Conservation (phyloP, 2,113 vertebrate species). For the Brachionichthys hirsutus region DNA sequence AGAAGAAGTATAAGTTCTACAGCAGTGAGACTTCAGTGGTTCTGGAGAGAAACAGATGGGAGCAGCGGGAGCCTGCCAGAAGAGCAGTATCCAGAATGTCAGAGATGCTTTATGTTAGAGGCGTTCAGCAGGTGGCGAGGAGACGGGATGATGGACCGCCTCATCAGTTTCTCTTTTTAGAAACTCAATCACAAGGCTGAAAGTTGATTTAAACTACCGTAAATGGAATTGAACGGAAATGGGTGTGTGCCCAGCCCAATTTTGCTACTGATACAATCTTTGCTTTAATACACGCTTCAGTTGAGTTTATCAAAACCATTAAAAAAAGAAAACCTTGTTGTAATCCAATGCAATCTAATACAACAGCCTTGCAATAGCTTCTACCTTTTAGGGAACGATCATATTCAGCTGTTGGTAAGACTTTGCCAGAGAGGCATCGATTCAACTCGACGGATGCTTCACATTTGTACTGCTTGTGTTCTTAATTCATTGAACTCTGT, state of each 20-base stretch:
- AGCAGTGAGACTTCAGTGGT: slow-evolving; percentile 28
- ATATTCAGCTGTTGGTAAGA: slow-evolving; percentile 16
- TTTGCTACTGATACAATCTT: no score
- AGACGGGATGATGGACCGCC: slow-evolving; percentile 30
- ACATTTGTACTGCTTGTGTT: neutral
- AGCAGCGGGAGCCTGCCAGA: slow-evolving; percentile 30
- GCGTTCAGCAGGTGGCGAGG: slow-evolving; percentile 17
- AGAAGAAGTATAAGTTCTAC: neutral
- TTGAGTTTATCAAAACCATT: no score
- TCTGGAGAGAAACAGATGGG: slow-evolving; percentile 46
- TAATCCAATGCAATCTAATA: slow-evolving; percentile 12
- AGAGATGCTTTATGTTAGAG: slow-evolving; percentile 24
- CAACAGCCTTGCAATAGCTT: slow-evolving; percentile 2
- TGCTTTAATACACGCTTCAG: no score
- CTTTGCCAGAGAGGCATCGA: neutral
- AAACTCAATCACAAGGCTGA: slow-evolving; percentile 5
- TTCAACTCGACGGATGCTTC: neutral
- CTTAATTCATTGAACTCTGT: neutral
- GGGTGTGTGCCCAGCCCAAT: no score
- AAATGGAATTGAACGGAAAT: no score
- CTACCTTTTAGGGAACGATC: neutral
- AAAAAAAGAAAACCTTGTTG: neutral
- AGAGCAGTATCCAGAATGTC: slow-evolving; percentile 10
- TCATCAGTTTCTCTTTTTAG: slow-evolving; percentile 46
- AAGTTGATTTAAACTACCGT: no score